A percentile compares a stretch with the other conserved stretches of the same genome.
phyloP scores from a whole-genome alignment of 2,888 invertebrate genomes.

The Lycia hirtaria region DNA sequence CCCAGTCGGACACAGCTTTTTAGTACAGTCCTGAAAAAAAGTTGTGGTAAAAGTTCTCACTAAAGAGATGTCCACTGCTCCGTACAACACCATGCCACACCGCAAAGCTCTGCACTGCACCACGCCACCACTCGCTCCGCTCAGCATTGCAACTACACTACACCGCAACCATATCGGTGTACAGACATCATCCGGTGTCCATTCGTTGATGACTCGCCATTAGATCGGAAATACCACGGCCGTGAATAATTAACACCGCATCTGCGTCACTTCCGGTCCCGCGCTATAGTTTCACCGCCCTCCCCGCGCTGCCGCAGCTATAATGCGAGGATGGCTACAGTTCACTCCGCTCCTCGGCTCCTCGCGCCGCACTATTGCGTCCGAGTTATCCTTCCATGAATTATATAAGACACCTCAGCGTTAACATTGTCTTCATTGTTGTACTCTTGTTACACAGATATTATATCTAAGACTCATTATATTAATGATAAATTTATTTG shows the following conservation, averaged over 20 bases:
- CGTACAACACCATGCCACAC: neutral
- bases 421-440: neutral
- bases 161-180: neutral
- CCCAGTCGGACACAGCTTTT: too few relatives aligned
- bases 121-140: neutral
- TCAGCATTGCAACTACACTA: neutral
- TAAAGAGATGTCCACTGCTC: too few relatives aligned
- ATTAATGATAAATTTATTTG: too few relatives aligned
- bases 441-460: too few relatives aligned
- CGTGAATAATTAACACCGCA: conserved; percentile 19
- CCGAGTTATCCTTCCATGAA: neutral
- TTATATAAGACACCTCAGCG: neutral
- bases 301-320: neutral
- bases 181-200: neutral
- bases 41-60: too few relatives aligned
- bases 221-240: conserved; percentile 8
- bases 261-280: conserved; percentile 6
- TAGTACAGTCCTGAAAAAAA: too few relatives aligned
- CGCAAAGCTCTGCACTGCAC: conserved; percentile 6
- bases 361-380: neutral
- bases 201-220: conserved; percentile 17
- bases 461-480: too few relatives aligned
- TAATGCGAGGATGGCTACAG: neutral
- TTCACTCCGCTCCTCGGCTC: too few relatives aligned
- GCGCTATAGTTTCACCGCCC: neutral